Evolutionary conservation across 2,113 vertebrate species (phyloP).

Genomic region (Campylomormyrus tamandua): DNA sequence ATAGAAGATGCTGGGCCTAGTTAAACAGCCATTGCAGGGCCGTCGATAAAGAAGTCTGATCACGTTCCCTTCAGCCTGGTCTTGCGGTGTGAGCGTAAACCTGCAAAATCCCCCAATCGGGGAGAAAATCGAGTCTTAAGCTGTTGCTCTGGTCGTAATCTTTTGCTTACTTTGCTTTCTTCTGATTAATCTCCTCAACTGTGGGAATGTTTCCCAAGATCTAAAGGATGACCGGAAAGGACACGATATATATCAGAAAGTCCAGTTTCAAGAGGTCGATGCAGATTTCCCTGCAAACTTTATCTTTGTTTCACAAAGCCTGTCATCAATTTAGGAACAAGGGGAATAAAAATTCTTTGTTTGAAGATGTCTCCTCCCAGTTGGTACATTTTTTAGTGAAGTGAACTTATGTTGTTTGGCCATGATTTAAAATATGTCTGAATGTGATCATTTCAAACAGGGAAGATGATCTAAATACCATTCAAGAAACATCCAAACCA

Average conservation of each 20-base stretch:
- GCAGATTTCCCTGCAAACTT: conserved; percentile 1
- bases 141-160: background rate
- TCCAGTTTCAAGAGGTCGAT: conserved; percentile 32
- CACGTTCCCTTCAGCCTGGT: too few species aligned
- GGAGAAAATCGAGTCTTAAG: background rate
- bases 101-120: background rate
- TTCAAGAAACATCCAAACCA: conserved; percentile 31
- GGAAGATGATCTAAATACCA: conserved; percentile 18
- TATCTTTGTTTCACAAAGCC: conserved; percentile 29
- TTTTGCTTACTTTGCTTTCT: conserved; percentile 21
- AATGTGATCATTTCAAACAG: background rate
- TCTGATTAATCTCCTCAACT: conserved; percentile 45
- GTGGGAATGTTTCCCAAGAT: background rate
- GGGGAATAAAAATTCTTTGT: conserved; percentile 24
- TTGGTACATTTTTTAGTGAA: background rate
- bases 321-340: conserved; percentile 35
- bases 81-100: background rate
- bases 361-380: background rate
- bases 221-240: background rate
- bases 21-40: background rate
- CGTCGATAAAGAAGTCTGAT: background rate
- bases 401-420: background rate
- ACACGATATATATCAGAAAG: conserved; percentile 39
- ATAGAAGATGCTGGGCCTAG: background rate
- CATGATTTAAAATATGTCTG: background rate